phyloP scores from a whole-genome alignment of 1,140 invertebrate genomes.

The Leptopilina clavipes region DNA sequence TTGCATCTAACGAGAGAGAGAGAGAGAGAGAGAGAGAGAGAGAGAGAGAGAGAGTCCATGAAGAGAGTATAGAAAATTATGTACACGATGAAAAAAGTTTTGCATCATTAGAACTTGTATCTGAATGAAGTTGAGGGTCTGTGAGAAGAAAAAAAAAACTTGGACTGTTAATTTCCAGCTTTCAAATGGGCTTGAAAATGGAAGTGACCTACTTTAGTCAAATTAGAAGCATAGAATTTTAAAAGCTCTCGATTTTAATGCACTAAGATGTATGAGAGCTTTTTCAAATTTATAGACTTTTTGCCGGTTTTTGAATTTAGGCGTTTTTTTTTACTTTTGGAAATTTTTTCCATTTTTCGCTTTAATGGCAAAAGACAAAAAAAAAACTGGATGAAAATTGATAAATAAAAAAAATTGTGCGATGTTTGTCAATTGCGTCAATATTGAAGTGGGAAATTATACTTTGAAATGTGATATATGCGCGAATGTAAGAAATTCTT shows the following conservation, averaged over 20 bases:
- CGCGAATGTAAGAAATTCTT: background rate
- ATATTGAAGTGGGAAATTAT: too few relatives aligned
- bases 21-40: too few relatives aligned
- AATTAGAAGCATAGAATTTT: constrained; percentile 26
- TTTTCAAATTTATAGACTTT: background rate
- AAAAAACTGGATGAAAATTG: too few relatives aligned
- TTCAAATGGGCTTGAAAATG: constrained; percentile 3
- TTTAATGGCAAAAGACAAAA: too few relatives aligned
- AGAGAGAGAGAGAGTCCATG: too few relatives aligned
- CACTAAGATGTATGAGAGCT: background rate
- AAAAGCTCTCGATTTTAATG: background rate
- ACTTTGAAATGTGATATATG: too few relatives aligned
- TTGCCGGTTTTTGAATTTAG: background rate
- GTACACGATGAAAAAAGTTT: constrained; percentile 17
- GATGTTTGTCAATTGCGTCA: too few relatives aligned
- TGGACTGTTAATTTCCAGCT: constrained; percentile 20
- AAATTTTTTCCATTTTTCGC: background rate
- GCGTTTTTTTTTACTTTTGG: background rate
- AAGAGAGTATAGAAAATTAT: background rate
- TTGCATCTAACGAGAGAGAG: constrained; percentile 19
- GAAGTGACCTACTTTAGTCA: constrained; percentile 13
- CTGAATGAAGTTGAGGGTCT: constrained; percentile 1
- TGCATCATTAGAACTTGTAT: constrained; percentile 26
- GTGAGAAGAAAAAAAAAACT: background rate
- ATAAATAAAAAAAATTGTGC: too few relatives aligned